phyloP scores from a whole-genome alignment of 2,888 invertebrate species.

The Selenia dentaria region DNA sequence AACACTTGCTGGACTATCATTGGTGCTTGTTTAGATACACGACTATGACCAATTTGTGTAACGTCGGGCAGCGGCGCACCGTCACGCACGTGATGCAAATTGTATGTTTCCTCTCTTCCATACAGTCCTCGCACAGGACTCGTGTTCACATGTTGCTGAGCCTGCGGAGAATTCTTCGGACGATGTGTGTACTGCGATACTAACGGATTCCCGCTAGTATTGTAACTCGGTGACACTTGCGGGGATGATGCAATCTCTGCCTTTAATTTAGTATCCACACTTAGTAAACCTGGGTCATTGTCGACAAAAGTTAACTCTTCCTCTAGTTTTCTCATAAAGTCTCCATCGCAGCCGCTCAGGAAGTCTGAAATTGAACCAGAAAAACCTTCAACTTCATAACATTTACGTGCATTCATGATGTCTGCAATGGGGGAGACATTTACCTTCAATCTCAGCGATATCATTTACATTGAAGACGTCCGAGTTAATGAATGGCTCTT shows the following conservation, averaged over 20 bases:
- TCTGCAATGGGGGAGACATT: too few species aligned
- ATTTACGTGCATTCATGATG: too few species aligned
- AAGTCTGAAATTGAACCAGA: slow-evolving; percentile 75
- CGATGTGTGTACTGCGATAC: slow-evolving; percentile 67
- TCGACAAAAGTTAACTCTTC: slow-evolving; percentile 69
- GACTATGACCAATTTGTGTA: slow-evolving; percentile 56
- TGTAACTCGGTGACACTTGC: slow-evolving; percentile 61
- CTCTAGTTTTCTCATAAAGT: slow-evolving; percentile 84
- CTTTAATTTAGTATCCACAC: slow-evolving; percentile 59
- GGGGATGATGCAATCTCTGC: slow-evolving; percentile 53
- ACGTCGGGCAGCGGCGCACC: slow-evolving; percentile 56
- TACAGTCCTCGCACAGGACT: slow-evolving; percentile 62
- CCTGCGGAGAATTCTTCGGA: slow-evolving; percentile 32
- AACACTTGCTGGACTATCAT: slow-evolving; percentile 75
- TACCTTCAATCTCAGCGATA: slow-evolving; percentile 89
- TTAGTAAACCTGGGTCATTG: slow-evolving; percentile 57
- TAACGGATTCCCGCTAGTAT: slow-evolving; percentile 64
- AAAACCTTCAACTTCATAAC: background rate
- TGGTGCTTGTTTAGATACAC: slow-evolving; percentile 53
- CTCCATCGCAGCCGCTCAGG: slow-evolving; percentile 87
- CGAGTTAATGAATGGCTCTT: slow-evolving; percentile 67
- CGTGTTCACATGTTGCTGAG: slow-evolving; percentile 49
- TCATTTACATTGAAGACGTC: slow-evolving; percentile 88
- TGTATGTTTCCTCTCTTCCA: slow-evolving; percentile 60
- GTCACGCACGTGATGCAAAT: slow-evolving; percentile 52